Evolutionary conservation across 2,888 invertebrate genomes (phyloP).

Genomic region (Beris chalybata): DNA sequence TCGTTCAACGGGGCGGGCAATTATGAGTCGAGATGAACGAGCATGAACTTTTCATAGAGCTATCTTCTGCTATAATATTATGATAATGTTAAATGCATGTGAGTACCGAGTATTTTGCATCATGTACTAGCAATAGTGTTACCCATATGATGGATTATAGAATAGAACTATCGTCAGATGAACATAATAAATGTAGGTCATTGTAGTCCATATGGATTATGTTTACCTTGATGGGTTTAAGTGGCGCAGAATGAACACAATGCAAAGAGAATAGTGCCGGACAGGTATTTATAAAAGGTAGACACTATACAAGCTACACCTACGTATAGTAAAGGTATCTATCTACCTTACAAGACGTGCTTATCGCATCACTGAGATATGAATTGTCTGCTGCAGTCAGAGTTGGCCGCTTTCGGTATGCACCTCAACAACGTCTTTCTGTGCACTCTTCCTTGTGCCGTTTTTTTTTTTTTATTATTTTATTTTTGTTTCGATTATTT

Average conservation of each 20-base stretch:
- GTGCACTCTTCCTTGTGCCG: conserved; percentile 8
- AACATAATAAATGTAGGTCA: conserved; percentile 24
- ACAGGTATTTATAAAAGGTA: conserved; percentile 10
- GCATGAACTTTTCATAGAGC: conserved; percentile 41
- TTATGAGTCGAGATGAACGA: conserved; percentile 41
- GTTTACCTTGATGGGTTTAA: background rate
- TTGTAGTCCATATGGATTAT: conserved; percentile 14
- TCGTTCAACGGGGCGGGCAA: background rate
- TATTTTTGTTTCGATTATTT: conserved; percentile 5
- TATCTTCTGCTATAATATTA: conserved; percentile 2
- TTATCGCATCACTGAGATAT: conserved; percentile 30
- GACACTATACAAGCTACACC: background rate
- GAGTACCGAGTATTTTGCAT: background rate
- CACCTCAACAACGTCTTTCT: background rate
- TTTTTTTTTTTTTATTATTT: conserved; percentile 5
- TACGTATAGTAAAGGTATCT: background rate
- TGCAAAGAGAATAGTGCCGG: conserved; percentile 11
- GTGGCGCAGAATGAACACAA: conserved; percentile 15
- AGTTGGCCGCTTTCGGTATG: conserved; percentile 6
- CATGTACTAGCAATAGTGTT: conserved; percentile 16
- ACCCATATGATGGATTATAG: conserved; percentile 28
- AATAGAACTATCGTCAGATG: conserved; percentile 7
- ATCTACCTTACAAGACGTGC: conserved; percentile 14
- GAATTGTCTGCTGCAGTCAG: conserved; percentile 25
- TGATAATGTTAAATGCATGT: conserved; percentile 20